phyloP scores from a whole-genome alignment of 2,113 vertebrate species.

The Gulo gulo region DNA sequence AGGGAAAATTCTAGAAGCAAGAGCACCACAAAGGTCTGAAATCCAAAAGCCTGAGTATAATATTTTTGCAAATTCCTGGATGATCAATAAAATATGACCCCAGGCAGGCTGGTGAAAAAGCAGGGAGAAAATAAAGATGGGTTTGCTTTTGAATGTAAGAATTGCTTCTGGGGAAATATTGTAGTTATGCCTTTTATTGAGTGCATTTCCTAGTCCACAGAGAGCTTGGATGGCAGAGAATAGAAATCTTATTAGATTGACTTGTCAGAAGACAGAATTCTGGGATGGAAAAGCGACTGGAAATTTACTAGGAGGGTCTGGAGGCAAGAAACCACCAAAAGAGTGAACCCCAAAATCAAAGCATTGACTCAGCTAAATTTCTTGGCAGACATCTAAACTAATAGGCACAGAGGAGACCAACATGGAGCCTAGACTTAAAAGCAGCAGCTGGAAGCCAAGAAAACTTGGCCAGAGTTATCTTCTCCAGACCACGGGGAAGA shows the following conservation, averaged over 20 bases:
- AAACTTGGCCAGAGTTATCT: slow-evolving; percentile 37
- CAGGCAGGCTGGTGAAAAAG: not conserved
- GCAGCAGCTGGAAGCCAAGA: slow-evolving; percentile 39
- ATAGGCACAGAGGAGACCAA: slow-evolving; percentile 18
- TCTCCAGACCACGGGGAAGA: not conserved
- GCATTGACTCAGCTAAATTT: slow-evolving; percentile 41
- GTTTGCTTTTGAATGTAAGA: not conserved
- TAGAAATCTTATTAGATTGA: slow-evolving; percentile 25
- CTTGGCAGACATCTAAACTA: slow-evolving; percentile 47
- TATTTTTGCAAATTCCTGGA: not conserved
- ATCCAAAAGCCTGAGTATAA: not conserved
- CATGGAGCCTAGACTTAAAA: not conserved
- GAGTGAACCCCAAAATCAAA: slow-evolving; percentile 33
- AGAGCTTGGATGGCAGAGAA: slow-evolving; percentile 48
- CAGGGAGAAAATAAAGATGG: not conserved
- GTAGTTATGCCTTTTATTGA: not conserved
- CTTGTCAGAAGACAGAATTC: not conserved
- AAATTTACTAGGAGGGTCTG: slow-evolving; percentile 31
- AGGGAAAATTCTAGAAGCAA: not conserved
- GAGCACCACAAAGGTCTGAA: not conserved
- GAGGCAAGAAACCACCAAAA: slow-evolving; percentile 52
- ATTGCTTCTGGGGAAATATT: not conserved
- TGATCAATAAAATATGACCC: not conserved
- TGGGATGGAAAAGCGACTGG: slow-evolving; percentile 41
- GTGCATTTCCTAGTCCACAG: not conserved